Evolutionary conservation across 1,140 invertebrate genomes (phyloP), one percentile per base, ranked within the genome.

Genomic region (Psix sp.): DNA sequence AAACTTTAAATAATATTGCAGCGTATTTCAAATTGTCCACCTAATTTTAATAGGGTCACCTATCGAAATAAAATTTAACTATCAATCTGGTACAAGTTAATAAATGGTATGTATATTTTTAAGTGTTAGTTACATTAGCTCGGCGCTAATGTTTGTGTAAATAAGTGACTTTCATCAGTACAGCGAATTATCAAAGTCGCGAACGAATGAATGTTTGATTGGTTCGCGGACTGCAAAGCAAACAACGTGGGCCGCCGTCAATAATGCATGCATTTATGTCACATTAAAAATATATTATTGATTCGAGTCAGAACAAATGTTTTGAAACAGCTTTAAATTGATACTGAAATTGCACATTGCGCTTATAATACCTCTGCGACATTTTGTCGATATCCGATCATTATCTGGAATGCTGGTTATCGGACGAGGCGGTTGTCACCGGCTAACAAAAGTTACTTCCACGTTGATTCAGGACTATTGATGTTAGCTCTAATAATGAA

Each of bases 351-450:
- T 66, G 70, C 54, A 54, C 43, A 56, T 43, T 35, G 54, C 49
- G 54, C 62, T 54, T 40, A 56, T 54, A 66, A 60, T 73, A 66
- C 60, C 49, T 45, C 60, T 45, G 35, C 70, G 70, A 73, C 70
- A 66, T 73, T 59, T 73, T 66, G 70, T 73, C 70, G 56, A 73
- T 73, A 73, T 62, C 24, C 70, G 56, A 49, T 56, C 71, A 67
- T 67, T 74, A 74, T 18, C 29, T 36, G 36, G 43, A 51, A 59
- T 20, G 52, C 60, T 2, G 33, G 51, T 11, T 59, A 63, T 63
- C 59, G 46, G 71, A 57, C 56, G 46, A 39, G 56, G 17, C 38
- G 17, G 20, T 65, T 73, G 52, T 73, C 60, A 65, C 52, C 56
- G 35, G 11, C 9, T 39, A 14, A 35, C 54, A 40, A 54, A 24